Conservation (phyloP, 2,888 invertebrate species). For the Sminthurides aquaticus region DNA sequence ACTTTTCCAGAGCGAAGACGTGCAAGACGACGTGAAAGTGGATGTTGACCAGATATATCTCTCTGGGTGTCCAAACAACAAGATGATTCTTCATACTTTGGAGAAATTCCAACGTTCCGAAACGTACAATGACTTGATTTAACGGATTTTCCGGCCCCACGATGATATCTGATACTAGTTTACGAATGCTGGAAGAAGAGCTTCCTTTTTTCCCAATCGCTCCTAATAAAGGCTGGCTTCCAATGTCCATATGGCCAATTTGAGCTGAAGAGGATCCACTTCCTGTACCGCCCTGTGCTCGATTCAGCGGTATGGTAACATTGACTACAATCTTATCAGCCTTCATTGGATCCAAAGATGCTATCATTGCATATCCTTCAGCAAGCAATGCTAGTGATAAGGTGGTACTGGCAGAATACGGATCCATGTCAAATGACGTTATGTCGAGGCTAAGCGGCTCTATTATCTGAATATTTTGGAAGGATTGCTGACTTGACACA, state of each 20-base stretch:
- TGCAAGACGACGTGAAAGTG: conserved; percentile 36
- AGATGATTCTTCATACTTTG: conserved; percentile 35
- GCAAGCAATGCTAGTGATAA: conserved; percentile 32
- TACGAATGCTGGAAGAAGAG: conserved; percentile 33
- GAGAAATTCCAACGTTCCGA: conserved; percentile 30
- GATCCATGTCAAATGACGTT: conserved; percentile 31
- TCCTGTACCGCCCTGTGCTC: background rate
- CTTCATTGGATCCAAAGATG: conserved; percentile 12
- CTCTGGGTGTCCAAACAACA: conserved; percentile 29
- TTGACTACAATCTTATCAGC: conserved; percentile 16
- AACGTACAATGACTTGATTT: conserved; percentile 18
- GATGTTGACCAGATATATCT: conserved; percentile 35
- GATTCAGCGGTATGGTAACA: background rate
- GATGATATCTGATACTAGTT: conserved; percentile 42
- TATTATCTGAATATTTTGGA: conserved; percentile 34
- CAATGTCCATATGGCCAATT: background rate
- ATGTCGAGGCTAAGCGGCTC: conserved; percentile 15
- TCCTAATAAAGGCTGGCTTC: background rate
- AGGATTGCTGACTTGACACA: conserved; percentile 27
- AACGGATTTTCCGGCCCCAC: conserved; percentile 35
- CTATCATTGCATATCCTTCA: conserved; percentile 13
- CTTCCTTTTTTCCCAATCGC: conserved; percentile 21
- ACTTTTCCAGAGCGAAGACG: conserved; percentile 17
- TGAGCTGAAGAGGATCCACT: background rate
- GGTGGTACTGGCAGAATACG: conserved; percentile 23